Evolutionary conservation across 2,888 invertebrate genomes (phyloP).

Genomic region (Arge pagana): DNA sequence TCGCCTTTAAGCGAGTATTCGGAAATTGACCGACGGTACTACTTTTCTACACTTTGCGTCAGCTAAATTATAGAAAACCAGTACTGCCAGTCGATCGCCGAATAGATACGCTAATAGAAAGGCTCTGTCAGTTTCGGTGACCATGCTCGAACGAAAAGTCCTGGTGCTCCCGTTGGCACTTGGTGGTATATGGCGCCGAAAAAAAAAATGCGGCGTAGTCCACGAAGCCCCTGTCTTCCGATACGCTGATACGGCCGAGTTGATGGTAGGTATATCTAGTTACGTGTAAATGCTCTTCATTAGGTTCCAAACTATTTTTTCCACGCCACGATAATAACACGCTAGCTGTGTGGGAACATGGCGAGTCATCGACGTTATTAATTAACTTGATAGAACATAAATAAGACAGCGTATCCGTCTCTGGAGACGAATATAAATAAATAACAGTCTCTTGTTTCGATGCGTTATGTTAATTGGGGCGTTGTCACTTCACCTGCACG

Average conservation of each 20-base stretch:
- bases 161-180: too few relatives aligned
- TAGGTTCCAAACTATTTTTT: constrained; percentile 43
- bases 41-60: too few relatives aligned
- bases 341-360: constrained; percentile 16
- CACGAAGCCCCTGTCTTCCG: constrained; percentile 7
- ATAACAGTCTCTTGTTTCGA: constrained; percentile 48
- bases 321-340: constrained; percentile 32
- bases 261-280: too few relatives aligned
- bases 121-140: too few relatives aligned
- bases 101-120: too few relatives aligned
- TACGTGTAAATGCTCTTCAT: constrained; percentile 22
- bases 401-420: constrained; percentile 45
- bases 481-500: constrained; percentile 46
- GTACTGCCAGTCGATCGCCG: too few relatives aligned
- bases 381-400: constrained; percentile 56
- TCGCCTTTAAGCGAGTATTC: too few relatives aligned
- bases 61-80: too few relatives aligned
- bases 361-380: constrained; percentile 46
- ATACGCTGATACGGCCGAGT: constrained; percentile 4
- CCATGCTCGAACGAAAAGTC: too few relatives aligned
- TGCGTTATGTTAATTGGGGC: constrained; percentile 59
- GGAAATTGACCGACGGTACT: too few relatives aligned
- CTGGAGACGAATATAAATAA: constrained; percentile 56
- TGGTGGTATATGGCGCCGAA: too few relatives aligned
- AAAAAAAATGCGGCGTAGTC: constrained; percentile 12